A percentile compares a stretch with the other conserved stretches of the same genome.
Conservation (phyloP, 2,888 invertebrate species). For the Parasteatoda lunata region DNA sequence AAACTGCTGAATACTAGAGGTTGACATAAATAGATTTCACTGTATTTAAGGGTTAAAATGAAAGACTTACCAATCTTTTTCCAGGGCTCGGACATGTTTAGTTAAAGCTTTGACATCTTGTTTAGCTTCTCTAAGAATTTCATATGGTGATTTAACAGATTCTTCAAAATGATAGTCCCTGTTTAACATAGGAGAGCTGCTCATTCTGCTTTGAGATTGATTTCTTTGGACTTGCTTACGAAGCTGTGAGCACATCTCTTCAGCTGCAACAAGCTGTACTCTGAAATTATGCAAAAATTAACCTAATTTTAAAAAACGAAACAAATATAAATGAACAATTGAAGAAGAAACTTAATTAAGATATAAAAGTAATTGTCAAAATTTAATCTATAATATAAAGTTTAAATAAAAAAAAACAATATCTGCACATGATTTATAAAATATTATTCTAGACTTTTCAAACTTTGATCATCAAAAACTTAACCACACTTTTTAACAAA, state of each 20-base stretch:
- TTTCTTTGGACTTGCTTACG: slow-evolving; percentile 76
- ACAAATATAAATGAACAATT: neutral
- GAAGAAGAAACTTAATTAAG: too few relatives aligned
- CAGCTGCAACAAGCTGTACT: slow-evolving; percentile 90
- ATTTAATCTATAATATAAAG: too few relatives aligned
- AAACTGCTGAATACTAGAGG: too few relatives aligned
- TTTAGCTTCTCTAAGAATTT: slow-evolving; percentile 84
- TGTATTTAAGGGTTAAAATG: too few relatives aligned
- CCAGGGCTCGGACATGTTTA: slow-evolving; percentile 67
- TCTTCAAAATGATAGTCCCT: slow-evolving; percentile 69
- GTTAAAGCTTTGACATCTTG: slow-evolving; percentile 79
- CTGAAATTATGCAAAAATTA: slow-evolving; percentile 71
- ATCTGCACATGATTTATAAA: too few relatives aligned
- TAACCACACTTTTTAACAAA: too few relatives aligned
- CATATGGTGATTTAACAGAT: slow-evolving; percentile 74
- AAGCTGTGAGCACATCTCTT: slow-evolving; percentile 84
- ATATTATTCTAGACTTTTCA: too few relatives aligned
- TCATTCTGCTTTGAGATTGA: slow-evolving; percentile 69
- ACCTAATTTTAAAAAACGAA: neutral
- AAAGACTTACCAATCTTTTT: slow-evolving; percentile 38
- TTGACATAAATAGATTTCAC: too few relatives aligned
- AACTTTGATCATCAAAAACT: too few relatives aligned
- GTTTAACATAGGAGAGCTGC: slow-evolving; percentile 68
- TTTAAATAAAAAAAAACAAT: too few relatives aligned
- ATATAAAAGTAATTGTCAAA: too few relatives aligned